Conservation (phyloP, 2,797 vertebrate genomes). For the Anas bernieri region DNA sequence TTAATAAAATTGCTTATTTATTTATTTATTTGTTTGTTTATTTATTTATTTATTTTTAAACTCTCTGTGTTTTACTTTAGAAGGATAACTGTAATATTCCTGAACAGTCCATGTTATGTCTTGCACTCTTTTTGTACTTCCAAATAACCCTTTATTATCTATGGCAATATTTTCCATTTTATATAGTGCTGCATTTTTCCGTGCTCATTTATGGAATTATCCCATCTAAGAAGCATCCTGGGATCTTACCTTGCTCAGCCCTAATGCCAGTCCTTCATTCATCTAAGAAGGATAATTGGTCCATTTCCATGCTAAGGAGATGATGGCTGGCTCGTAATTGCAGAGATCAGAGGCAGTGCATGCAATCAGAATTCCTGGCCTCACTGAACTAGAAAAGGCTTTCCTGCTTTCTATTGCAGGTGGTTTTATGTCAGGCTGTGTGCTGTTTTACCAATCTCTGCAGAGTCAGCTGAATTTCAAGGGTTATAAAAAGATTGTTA, state of each 20-base stretch:
- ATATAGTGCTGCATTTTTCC: not conserved
- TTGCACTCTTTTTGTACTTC: not conserved
- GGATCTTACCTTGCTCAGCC: not conserved
- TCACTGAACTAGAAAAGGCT: rapidly evolving
- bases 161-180: not conserved
- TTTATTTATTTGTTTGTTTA: not conserved
- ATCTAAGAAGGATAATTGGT: not conserved
- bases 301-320: not conserved
- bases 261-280: not conserved
- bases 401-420: not conserved
- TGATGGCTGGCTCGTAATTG: not conserved
- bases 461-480: not conserved
- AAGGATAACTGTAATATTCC: not conserved
- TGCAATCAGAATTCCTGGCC: not conserved
- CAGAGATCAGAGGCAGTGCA: not conserved
- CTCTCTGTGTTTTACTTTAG: not conserved
- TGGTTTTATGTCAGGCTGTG: not conserved
- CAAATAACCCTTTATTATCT: not conserved
- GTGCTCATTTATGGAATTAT: not conserved
- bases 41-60: not conserved
- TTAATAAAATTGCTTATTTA: not conserved
- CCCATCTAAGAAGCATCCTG: not conserved
- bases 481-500: not conserved
- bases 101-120: not conserved
- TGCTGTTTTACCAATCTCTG: not conserved